phyloP scores from a whole-genome alignment of 2,888 invertebrate genomes.

The Acleris sparsana region DNA sequence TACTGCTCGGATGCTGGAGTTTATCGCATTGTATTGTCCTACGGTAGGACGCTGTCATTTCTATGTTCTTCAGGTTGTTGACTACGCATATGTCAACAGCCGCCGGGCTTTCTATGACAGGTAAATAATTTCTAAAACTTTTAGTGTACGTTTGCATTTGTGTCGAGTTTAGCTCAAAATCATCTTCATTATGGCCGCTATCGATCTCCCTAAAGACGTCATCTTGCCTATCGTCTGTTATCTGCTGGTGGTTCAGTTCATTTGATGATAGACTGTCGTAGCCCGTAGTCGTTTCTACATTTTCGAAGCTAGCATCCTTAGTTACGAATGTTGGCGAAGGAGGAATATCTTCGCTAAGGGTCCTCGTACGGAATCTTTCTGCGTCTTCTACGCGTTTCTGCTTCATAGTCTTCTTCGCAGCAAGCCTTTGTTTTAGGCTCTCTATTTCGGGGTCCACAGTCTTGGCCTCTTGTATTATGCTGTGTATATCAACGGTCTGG shows the following conservation, averaged over 20 bases:
- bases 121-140: constrained; percentile 77
- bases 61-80: constrained; percentile 77
- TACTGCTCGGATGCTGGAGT: constrained; percentile 62
- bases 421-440: constrained; percentile 66
- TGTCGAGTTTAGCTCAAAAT: constrained; percentile 85
- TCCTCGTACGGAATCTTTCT: constrained; percentile 89
- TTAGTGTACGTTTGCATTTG: constrained; percentile 85
- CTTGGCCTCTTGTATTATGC: constrained; percentile 53
- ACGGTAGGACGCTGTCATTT: constrained; percentile 69
- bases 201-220: constrained; percentile 71
- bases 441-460: constrained; percentile 67
- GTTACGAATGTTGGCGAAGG: constrained; percentile 79
- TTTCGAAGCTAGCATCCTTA: constrained; percentile 73
- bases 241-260: constrained; percentile 69
- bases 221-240: constrained; percentile 61
- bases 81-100: constrained; percentile 75
- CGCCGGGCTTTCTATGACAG: constrained; percentile 75
- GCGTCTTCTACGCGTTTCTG: constrained; percentile 86
- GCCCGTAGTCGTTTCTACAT: constrained; percentile 76
- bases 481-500: constrained; percentile 78
- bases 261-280: constrained; percentile 77
- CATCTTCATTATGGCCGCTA: constrained; percentile 89
- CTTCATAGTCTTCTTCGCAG: constrained; percentile 78
- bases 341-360: constrained; percentile 82
- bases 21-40: constrained; percentile 51